phyloP scores from a whole-genome alignment of 2,888 invertebrate species.

The Cepaea hortensis region DNA sequence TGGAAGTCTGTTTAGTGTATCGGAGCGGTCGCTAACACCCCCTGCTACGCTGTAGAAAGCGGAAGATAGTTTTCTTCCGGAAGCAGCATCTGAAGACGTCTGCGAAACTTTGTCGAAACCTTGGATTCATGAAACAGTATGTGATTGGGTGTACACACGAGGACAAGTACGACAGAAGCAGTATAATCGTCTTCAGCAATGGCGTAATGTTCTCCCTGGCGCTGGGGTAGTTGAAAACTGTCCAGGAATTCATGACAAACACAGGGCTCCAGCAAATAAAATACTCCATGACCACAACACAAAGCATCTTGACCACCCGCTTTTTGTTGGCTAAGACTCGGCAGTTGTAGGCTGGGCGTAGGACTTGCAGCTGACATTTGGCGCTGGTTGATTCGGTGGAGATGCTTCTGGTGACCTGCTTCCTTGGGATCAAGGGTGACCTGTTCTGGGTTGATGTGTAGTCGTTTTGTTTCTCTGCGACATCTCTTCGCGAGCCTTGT shows the following conservation, averaged over 20 bases:
- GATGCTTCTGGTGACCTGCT: conserved; percentile 21
- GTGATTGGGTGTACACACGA: conserved; percentile 81
- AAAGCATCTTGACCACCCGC: conserved; percentile 84
- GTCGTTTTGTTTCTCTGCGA: background rate
- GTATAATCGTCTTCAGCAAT: conserved; percentile 76
- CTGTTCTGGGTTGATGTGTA: conserved; percentile 28
- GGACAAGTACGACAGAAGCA: conserved; percentile 87
- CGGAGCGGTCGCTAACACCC: background rate
- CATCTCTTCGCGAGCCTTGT: background rate
- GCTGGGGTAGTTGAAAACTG: conserved; percentile 84
- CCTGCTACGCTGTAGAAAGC: conserved; percentile 40
- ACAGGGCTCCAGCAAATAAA: conserved; percentile 94
- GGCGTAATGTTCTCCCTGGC: conserved; percentile 75
- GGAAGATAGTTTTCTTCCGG: conserved; percentile 35
- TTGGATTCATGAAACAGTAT: conserved; percentile 89
- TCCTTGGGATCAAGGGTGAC: conserved; percentile 37
- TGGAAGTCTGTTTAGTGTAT: background rate
- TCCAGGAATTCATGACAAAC: conserved; percentile 87
- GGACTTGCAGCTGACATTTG: conserved; percentile 25
- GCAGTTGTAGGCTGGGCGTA: conserved; percentile 53
- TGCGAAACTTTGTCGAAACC: conserved; percentile 88
- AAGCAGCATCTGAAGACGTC: conserved; percentile 82
- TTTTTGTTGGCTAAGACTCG: conserved; percentile 59
- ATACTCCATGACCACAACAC: conserved; percentile 91
- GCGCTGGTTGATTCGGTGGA: conserved; percentile 26